Conservation (phyloP, 2,888 invertebrate genomes). For the Cheilosia vernalis region DNA sequence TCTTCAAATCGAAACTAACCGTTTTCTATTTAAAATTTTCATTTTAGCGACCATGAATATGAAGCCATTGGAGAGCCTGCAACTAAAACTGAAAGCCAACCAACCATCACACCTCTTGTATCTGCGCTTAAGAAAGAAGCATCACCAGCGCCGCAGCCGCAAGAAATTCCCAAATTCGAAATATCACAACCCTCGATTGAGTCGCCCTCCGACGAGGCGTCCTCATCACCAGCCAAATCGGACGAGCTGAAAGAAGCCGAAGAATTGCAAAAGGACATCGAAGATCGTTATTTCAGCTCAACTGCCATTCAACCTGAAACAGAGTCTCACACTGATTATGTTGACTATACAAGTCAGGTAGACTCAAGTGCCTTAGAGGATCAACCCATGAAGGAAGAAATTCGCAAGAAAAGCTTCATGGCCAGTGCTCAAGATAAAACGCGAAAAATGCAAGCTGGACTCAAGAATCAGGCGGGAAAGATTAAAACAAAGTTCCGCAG, state of each 20-base stretch:
- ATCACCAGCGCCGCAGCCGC: conserved; percentile 73
- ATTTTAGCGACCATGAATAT: conserved; percentile 95
- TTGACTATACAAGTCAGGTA: conserved; percentile 88
- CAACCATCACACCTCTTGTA: conserved; percentile 60
- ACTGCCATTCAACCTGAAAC: conserved; percentile 85
- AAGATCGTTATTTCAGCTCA: conserved; percentile 86
- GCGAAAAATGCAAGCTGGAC: conserved; percentile 86
- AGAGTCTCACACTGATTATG: conserved; percentile 87
- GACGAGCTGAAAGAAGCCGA: conserved; percentile 83
- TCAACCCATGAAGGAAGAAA: conserved; percentile 86
- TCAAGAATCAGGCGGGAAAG: conserved; percentile 89
- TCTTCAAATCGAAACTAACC: not conserved
- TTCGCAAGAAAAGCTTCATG: conserved; percentile 84
- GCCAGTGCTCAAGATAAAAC: conserved; percentile 84
- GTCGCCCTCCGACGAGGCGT: conserved; percentile 21
- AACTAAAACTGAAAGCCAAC: conserved; percentile 50
- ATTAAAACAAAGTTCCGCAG: conserved; percentile 88
- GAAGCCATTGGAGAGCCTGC: conserved; percentile 92
- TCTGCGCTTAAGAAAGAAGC: conserved; percentile 76
- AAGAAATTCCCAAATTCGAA: conserved; percentile 77
- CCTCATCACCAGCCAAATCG: conserved; percentile 22
- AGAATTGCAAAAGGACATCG: conserved; percentile 86
- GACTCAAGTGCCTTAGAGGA: conserved; percentile 88
- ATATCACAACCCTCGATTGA: conserved; percentile 46
- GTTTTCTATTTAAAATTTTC: conserved; percentile 68